Evolutionary conservation across 1,140 invertebrate species (phyloP).

Genomic region (Drosophila jambulina): DNA sequence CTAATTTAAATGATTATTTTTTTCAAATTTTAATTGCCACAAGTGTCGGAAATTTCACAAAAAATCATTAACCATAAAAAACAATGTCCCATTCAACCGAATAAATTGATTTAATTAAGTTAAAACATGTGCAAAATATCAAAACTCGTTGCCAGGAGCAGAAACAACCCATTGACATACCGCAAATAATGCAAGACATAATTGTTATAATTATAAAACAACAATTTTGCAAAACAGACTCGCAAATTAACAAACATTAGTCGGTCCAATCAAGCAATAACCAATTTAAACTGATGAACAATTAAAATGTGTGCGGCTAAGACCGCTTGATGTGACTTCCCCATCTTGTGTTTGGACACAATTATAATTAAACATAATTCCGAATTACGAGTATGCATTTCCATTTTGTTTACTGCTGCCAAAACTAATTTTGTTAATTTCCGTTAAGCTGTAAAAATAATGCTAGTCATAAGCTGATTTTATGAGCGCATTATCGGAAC

Average conservation of each 20-base stretch:
- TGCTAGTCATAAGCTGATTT: conserved; percentile 35
- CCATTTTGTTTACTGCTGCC: conserved; percentile 13
- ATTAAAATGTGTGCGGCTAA: conserved; percentile 50
- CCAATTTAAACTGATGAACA: conserved; percentile 45
- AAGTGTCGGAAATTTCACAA: conserved; percentile 1
- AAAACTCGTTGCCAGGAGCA: conserved; percentile 16
- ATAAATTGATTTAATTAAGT: conserved; percentile 62
- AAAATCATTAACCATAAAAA: conserved; percentile 14
- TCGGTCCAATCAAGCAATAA: conserved; percentile 25
- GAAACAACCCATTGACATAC: conserved; percentile 41
- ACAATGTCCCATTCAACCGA: conserved; percentile 8
- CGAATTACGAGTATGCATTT: conserved; percentile 17
- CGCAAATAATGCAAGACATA: conserved; percentile 40
- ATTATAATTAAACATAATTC: conserved; percentile 62
- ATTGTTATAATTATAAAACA: conserved; percentile 50
- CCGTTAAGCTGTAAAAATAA: conserved; percentile 52
- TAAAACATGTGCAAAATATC: conserved; percentile 25
- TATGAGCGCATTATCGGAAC: conserved; percentile 6
- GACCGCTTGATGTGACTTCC: conserved; percentile 23
- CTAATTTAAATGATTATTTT: conserved; percentile 12
- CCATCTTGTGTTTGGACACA: conserved; percentile 40
- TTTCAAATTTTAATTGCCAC: conserved; percentile 27
- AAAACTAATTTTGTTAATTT: conserved; percentile 36
- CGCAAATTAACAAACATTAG: conserved; percentile 24
- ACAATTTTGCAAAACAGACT: conserved; percentile 14